Percentiles rank a stretch among this genome's conserved stretches.
phyloP scores from a whole-genome alignment of 2,888 invertebrate species.

The Coleophora deauratella region DNA sequence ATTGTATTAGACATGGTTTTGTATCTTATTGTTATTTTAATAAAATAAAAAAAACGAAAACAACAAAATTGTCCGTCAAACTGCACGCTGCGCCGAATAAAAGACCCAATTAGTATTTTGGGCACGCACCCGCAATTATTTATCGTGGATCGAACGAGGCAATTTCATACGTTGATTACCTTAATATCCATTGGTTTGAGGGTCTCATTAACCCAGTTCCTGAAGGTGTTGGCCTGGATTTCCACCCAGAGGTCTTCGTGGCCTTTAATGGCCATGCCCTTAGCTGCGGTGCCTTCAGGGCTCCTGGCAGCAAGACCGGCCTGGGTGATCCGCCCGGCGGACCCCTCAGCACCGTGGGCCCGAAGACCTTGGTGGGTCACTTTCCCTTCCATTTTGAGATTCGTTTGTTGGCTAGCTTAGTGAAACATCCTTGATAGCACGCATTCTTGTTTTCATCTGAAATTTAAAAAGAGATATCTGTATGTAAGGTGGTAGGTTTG shows the following conservation, averaged over 20 bases:
- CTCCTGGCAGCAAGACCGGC: slow-evolving; percentile 91
- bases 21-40: no score
- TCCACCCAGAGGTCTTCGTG: slow-evolving; percentile 97
- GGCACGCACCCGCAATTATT: background rate
- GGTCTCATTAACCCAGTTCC: slow-evolving; percentile 98
- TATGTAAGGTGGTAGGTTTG: no score
- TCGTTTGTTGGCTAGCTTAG: slow-evolving; percentile 24
- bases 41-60: no score
- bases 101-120: background rate
- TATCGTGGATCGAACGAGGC: background rate
- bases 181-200: slow-evolving; percentile 80
- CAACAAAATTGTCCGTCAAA: no score
- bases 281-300: slow-evolving; percentile 93
- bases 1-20: no score
- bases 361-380: slow-evolving; percentile 74
- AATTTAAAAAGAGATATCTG: slow-evolving; percentile 16
- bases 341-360: slow-evolving; percentile 75
- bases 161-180: slow-evolving; percentile 48
- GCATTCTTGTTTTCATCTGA: slow-evolving; percentile 40
- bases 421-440: slow-evolving; percentile 33
- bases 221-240: slow-evolving; percentile 96
- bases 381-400: slow-evolving; percentile 60
- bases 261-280: slow-evolving; percentile 95
- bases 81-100: no score
- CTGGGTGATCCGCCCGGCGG: slow-evolving; percentile 78